Percentiles rank a stretch among this genome's conserved stretches.
Conservation (phyloP, 2,888 invertebrate species). For the Sarcophaga carnaria region DNA sequence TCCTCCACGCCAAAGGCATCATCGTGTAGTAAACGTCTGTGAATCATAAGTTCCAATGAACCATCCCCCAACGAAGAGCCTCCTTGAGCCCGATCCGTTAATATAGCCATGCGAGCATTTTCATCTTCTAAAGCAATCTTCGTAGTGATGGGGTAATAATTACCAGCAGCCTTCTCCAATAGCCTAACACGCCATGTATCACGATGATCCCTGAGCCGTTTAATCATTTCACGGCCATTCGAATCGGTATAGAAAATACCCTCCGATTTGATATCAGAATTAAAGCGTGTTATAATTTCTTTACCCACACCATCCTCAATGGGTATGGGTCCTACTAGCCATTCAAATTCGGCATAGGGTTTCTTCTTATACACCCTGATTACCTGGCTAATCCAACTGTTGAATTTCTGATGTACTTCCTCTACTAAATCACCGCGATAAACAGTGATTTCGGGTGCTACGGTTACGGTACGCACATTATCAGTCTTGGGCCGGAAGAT, state of each 20-base stretch:
- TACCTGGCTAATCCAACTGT: conserved; percentile 88
- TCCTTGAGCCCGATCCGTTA: conserved; percentile 92
- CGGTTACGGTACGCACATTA: conserved; percentile 53
- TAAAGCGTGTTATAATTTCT: conserved; percentile 91
- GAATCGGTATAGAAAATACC: conserved; percentile 94
- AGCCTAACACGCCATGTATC: conserved; percentile 89
- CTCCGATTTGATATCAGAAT: conserved; percentile 85
- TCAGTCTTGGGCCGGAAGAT: conserved; percentile 88
- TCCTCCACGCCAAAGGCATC: conserved; percentile 97
- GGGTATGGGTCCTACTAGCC: conserved; percentile 90
- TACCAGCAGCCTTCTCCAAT: conserved; percentile 89
- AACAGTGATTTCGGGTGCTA: conserved; percentile 71
- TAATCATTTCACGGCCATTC: conserved; percentile 93
- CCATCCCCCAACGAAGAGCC: conserved; percentile 90
- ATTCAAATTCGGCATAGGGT: conserved; percentile 86
- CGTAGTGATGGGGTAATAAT: conserved; percentile 96
- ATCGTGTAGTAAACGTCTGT: conserved; percentile 91
- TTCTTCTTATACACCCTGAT: conserved; percentile 86
- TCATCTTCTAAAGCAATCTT: conserved; percentile 88
- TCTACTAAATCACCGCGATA: conserved; percentile 85
- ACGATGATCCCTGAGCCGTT: conserved; percentile 85
- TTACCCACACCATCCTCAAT: conserved; percentile 87
- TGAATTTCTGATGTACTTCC: conserved; percentile 85
- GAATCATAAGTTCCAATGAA: conserved; percentile 91
- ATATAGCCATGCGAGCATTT: conserved; percentile 77